Evolutionary conservation across 1,140 invertebrate genomes (phyloP), one percentile per base, ranked within the genome.

Genomic region (Papilio helenus): DNA sequence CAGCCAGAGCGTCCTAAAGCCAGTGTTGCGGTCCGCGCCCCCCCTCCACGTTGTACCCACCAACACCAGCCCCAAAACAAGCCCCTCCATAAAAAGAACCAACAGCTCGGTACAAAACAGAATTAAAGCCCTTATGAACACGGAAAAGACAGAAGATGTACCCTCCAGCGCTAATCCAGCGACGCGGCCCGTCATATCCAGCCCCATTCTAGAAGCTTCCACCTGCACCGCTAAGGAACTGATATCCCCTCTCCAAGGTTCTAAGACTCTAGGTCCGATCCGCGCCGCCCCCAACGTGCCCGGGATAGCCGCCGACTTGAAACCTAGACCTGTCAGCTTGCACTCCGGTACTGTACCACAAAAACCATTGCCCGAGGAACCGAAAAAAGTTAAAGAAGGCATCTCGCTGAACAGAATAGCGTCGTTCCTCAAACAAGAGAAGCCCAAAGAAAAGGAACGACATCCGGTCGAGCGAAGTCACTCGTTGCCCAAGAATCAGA

Each of bases 221-320:
- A 98, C 97, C 0, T 96, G 97, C 81, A 96, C 97, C 1, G 97
- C 97, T 0, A 96, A 97, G 82, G 96, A 97, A 79, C 84, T 97
- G 14, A 95, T 96, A 65, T 95, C 95, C 3, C 96, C 95, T 0
- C 87, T 96, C 0, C 93, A 94, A 85, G 90, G 90, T 5, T 90
- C 93, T 3, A 93, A 94, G 85, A 95, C 95, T 0, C 93, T 96
- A 83, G 92, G 95, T 1, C 96, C 95, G 3, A 84, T 95, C 10
- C 93, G 95, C 87, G 90, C 94, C n/a, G 96, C 95, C 1, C 96
- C 95, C 0, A 94, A 88, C 0, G 90, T 95, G 23, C 95, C 96
- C 0, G 82, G 82, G 2, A 82, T 86, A 5, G 86, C 90, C 5
- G 89, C 90, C 76, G 86, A 93, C 34, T 79, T 91, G 71, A 89